Evolutionary conservation across 1,140 invertebrate species (phyloP), one percentile per base, ranked within the genome.

Genomic region (Bombus waltoni): DNA sequence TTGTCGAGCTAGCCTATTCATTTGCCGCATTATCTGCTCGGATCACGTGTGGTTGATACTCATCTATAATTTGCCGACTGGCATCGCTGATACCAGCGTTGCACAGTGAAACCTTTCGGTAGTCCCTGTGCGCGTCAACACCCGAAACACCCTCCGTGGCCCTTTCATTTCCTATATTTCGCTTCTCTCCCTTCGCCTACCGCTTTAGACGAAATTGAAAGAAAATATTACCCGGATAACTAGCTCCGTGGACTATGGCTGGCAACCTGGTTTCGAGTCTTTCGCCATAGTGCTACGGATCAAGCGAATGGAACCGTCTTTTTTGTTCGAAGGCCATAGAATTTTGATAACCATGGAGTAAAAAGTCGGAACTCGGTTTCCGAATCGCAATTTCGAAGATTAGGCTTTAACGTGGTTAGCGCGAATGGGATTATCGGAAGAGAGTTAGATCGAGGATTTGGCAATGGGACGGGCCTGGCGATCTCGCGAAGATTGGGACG

Each of bases 11-110:
- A 65, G 88, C 79, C 94, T 94, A 94, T 95, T 95, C 94, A 95
- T 94, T 94, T 93, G 89, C 77, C 81, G 92, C 88, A 94, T 94
- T 94, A 94, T 94, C 93, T 91, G 90, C 87, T 89, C 89, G 91
- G 91, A 94, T 94, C 93, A 93, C 93, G 92, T 93, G 93, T 92
- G 93, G 93, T 93, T 94, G 92, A 94, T 94, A 93, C 91, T 92
- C 92, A 93, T 94, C 93, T 94, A 94, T 94, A 94, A 94, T 94
- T 94, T 94, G 88, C 88, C 86, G 91, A 79, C 87, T 87, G 90
- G 70, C 72, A 74, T 76, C 79, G 79, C 71, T 81, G 75, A 86
- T 79, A 76, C 83, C 85, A 53, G 53, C 78, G 78, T 73, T 71
- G 28, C 65, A 42, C n/a, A 62, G 40, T 65, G 78, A 62, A 81